Percentiles rank a stretch among this genome's conserved stretches.
phyloP scores from a whole-genome alignment of 2,888 invertebrate genomes.

The Formica aserva region DNA sequence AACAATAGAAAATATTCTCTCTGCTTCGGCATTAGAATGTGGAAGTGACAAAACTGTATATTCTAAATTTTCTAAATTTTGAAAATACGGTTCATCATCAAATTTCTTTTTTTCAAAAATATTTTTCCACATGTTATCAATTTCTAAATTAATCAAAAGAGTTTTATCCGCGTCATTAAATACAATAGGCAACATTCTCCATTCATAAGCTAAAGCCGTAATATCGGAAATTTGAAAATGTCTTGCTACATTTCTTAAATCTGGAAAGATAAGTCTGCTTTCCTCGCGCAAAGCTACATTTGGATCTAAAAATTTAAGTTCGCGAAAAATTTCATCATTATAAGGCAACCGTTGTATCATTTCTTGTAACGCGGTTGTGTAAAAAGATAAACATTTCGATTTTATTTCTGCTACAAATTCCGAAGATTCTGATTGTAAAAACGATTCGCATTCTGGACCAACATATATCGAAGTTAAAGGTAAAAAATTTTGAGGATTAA shows the following conservation, averaged over 20 bases:
- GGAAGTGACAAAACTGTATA: too few relatives aligned
- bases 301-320: conserved; percentile 13
- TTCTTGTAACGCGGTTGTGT: conserved; percentile 6
- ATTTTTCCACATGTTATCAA: too few relatives aligned
- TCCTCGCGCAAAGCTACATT: background rate
- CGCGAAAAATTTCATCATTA: background rate
- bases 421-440: background rate
- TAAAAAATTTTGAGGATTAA: conserved; percentile 3
- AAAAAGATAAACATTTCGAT: background rate
- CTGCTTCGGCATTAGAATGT: too few relatives aligned
- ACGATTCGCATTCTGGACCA: conserved; percentile 2
- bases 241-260: too few relatives aligned
- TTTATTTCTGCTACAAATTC: conserved; percentile 10
- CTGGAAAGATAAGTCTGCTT: background rate
- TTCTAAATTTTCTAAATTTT: too few relatives aligned
- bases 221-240: background rate
- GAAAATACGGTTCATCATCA: too few relatives aligned
- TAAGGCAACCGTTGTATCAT: background rate
- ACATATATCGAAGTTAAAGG: background rate
- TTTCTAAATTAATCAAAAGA: conserved; percentile 26
- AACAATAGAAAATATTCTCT: too few relatives aligned
- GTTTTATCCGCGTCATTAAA: conserved; percentile 28
- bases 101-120: too few relatives aligned
- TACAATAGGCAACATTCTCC: background rate
- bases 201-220: background rate